A percentile compares a stretch with the other conserved stretches of the same genome.
Conservation (phyloP, 2,113 vertebrate species). For the Muntiacus muntjak region DNA sequence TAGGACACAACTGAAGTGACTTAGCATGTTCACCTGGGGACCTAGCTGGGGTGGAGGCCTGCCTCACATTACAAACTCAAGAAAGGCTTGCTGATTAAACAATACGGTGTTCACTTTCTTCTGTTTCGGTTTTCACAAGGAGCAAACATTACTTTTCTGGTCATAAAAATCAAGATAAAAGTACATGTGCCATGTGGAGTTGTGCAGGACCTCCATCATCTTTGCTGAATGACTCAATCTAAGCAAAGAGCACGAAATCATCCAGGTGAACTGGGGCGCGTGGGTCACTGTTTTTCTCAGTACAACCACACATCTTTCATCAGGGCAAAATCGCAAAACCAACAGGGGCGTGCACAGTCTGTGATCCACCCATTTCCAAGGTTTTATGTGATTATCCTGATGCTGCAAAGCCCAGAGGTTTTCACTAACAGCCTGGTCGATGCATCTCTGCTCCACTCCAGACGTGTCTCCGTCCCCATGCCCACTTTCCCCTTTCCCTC, state of each 20-base stretch:
- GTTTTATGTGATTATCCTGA: neutral
- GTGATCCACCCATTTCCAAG: neutral
- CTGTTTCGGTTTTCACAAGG: neutral
- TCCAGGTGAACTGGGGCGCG: neutral
- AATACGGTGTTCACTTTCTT: neutral
- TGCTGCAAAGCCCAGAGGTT: neutral
- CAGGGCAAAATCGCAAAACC: neutral
- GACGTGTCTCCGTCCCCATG: neutral
- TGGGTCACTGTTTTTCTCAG: neutral
- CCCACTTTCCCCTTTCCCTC: neutral
- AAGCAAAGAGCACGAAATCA: conserved; percentile 8
- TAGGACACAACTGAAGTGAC: neutral
- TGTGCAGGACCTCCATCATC: neutral
- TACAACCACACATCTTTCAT: neutral
- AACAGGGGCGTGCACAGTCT: neutral
- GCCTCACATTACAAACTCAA: neutral
- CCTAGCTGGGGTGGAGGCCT: neutral
- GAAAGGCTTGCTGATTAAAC: neutral
- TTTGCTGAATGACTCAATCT: conserved; percentile 28
- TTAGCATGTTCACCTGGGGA: neutral
- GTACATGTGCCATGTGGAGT: neutral
- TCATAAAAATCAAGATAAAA: conserved; percentile 4
- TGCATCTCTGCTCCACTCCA: neutral
- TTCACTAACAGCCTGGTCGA: neutral
- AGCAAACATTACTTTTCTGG: neutral